Evolutionary conservation across 2,113 vertebrate genomes (phyloP).

Genomic region (Tupaia tana): DNA sequence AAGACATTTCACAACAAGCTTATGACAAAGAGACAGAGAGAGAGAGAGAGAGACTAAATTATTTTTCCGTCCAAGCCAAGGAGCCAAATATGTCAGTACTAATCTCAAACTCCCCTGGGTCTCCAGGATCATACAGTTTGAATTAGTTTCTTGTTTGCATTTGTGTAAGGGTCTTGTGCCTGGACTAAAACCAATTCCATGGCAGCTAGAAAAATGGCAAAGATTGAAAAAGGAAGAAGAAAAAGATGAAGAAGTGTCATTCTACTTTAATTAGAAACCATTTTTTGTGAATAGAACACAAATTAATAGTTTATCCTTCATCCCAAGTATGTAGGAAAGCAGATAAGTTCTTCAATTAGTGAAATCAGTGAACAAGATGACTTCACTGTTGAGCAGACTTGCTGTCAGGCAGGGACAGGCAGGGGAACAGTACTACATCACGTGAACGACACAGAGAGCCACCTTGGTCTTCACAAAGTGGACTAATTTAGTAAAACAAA

Average conservation of each 20-base stretch:
- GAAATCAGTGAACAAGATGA: constrained; percentile 57
- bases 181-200: neutral
- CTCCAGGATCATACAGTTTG: neutral
- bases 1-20: neutral
- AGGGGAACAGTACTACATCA: neutral
- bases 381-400: constrained; percentile 34
- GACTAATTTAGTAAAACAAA: constrained; percentile 65
- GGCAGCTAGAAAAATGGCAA: neutral
- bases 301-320: constrained; percentile 57
- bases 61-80: neutral
- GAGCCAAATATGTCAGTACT: neutral
- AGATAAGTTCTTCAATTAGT: constrained; percentile 66
- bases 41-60: neutral
- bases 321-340: constrained; percentile 8
- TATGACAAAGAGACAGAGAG: constrained; percentile 30
- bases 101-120: constrained; percentile 4
- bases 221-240: neutral
- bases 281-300: constrained; percentile 42
- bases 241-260: constrained; percentile 28
- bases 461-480: neutral
- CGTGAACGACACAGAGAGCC: neutral
- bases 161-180: neutral
- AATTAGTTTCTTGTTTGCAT: constrained; percentile 26
- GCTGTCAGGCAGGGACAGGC: neutral
- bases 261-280: constrained; percentile 35